Conservation (phyloP, 1,140 invertebrate species). For the Habropoda laboriosa region DNA sequence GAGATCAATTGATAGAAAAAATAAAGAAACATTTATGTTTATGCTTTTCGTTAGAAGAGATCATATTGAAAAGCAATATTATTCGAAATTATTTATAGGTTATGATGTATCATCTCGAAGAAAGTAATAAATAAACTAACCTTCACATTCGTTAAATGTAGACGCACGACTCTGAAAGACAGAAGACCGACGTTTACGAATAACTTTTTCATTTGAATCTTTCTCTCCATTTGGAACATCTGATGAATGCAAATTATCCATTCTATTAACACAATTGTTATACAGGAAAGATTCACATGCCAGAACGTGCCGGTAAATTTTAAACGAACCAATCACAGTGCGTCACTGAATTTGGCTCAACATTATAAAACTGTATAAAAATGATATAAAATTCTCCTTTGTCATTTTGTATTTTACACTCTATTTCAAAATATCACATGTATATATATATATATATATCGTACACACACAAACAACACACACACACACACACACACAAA, state of each 20-base stretch:
- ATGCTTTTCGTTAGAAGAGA: not conserved
- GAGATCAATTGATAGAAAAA: not conserved
- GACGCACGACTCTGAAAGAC: constrained; percentile 60
- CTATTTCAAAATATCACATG: too few species aligned
- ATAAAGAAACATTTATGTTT: not conserved
- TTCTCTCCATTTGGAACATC: not conserved
- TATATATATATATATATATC: too few species aligned
- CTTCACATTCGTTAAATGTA: constrained; percentile 21
- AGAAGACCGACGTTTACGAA: constrained; percentile 67
- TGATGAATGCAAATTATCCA: constrained; percentile 18
- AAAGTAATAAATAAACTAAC: constrained; percentile 46
- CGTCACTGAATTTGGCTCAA: too few species aligned
- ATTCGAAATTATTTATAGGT: not conserved
- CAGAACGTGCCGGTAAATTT: not conserved
- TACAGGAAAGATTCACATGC: not conserved
- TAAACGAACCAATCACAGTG: constrained; percentile 16
- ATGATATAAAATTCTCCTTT: not conserved
- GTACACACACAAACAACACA: too few species aligned
- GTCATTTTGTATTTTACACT: too few species aligned
- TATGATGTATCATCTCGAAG: not conserved
- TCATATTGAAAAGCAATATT: not conserved
- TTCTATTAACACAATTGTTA: constrained; percentile 12
- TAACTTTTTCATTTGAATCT: not conserved
- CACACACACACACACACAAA: too few species aligned
- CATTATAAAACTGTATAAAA: not conserved